These are phyloP conservation scores for Acrobasis consociella DNA, from an alignment of 2,888 invertebrate genomes.

Conservation along the genomic window DNA sequence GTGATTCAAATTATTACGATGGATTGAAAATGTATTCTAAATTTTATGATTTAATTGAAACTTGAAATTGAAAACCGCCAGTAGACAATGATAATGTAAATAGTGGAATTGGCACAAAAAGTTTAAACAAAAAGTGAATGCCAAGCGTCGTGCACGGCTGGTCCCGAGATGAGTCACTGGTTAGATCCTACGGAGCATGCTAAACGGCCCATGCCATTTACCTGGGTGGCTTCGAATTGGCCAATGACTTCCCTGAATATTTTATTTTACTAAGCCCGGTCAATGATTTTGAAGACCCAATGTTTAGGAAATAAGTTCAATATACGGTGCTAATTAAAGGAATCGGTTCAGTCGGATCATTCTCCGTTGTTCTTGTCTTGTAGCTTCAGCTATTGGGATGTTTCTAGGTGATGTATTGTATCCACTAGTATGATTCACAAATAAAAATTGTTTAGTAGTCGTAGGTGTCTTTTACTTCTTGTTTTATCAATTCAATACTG, in stretches of 20 bases:
- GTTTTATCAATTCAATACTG: background rate
- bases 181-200: constrained; percentile 11
- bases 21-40: too few relatives aligned
- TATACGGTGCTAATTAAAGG: too few relatives aligned
- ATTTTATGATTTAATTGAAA: too few relatives aligned
- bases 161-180: constrained; percentile 12
- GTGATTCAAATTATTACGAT: too few relatives aligned
- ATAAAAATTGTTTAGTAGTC: too few relatives aligned
- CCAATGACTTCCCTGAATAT: background rate
- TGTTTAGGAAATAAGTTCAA: background rate
- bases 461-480: too few relatives aligned
- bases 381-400: too few relatives aligned
- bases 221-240: constrained; percentile 10
- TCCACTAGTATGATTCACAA: too few relatives aligned
- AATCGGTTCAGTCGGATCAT: too few relatives aligned
- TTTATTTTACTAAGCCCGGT: background rate
- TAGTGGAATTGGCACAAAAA: constrained; percentile 1
- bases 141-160: constrained; percentile 13
- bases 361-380: too few relatives aligned
- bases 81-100: background rate
- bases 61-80: background rate
- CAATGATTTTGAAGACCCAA: background rate
- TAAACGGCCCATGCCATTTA: constrained; percentile 5
- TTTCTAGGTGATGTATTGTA: too few relatives aligned
- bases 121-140: constrained; percentile 6